Base-by-base conservation (phyloP, 2,888 invertebrate genomes). In the Plutella xylostella region DNA sequence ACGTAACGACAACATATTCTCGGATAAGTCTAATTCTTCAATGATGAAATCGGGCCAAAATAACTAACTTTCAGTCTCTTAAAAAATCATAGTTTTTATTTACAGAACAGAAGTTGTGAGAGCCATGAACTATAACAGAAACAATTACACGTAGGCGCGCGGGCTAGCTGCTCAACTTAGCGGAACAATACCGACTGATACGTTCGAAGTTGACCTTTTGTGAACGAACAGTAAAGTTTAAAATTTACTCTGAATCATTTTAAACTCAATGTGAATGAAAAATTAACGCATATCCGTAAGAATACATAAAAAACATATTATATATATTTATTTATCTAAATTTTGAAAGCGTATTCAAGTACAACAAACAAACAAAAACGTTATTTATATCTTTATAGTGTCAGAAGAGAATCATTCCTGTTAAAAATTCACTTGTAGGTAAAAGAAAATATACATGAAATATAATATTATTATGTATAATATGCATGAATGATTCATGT, bases 81-180 rank as follows among this genome's bases (percentile, higher is more conserved):
- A 7, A 33, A 20, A 7, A 37, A 18, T 14, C 20, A 25, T 33
- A 22, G 15, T 39, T 22, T 25, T 39, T 39, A 17, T 39, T 22
- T 39, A 25, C 15, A 14, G 14, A 39, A 17, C 39, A 12, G 25
- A 39, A 39, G 25, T 39, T 9, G 25, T 17, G n/a, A 39, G 39
- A 14, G 25, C 25, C 39, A 25, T 39, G 25, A 39, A 39, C 25
- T 39, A 25, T 39, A 39, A 39, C 39, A 39, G 25, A 39, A 39
- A 39, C 39, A 39, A 39, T 39, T 22, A 39, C 39, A 39, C 25
- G 39, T 22, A 39, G 39, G 15, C 33, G 14, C 33, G 6, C 14
- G 25, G 9, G 39, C 35, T 3, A 18, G 20, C 37, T 37, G 37
- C 37, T 20, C 37, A n/a, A 37, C 20, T 37, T 37, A 20, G 6